phyloP scores from a whole-genome alignment of 2,888 invertebrate species.

The Andrena fulva region DNA sequence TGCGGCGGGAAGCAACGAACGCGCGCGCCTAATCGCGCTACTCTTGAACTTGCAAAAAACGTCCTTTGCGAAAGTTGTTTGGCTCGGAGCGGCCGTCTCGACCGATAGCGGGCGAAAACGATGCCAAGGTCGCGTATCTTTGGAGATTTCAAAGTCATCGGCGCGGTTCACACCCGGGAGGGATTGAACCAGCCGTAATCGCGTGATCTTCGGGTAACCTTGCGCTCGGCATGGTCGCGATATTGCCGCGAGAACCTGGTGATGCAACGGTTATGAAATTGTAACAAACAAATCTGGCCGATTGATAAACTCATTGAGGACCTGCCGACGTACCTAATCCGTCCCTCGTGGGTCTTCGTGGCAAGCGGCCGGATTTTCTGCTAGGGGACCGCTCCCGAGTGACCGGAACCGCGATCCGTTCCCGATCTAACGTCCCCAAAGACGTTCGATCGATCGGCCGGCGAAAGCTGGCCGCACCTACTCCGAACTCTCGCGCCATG shows the following conservation, averaged over 20 bases:
- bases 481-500: no score
- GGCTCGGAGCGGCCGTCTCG: background rate
- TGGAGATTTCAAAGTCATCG: constrained; percentile 7
- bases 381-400: no score
- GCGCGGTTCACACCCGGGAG: background rate
- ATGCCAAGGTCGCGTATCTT: constrained; percentile 34
- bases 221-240: background rate
- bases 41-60: background rate
- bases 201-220: constrained; percentile 24
- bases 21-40: background rate
- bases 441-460: no score
- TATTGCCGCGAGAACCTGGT: background rate
- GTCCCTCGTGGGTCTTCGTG: no score
- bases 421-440: no score
- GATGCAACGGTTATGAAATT: constrained; percentile 20
- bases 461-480: no score
- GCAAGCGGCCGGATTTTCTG: no score
- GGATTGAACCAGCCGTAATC: constrained; percentile 24
- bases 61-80: background rate
- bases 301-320: no score
- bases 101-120: constrained; percentile 19
- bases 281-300: background rate
- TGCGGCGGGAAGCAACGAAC: no score
- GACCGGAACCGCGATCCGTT: no score
- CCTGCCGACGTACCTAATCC: no score